Evolutionary conservation across 2,113 vertebrate species (phyloP).

Genomic region (Bostrychus sinensis): DNA sequence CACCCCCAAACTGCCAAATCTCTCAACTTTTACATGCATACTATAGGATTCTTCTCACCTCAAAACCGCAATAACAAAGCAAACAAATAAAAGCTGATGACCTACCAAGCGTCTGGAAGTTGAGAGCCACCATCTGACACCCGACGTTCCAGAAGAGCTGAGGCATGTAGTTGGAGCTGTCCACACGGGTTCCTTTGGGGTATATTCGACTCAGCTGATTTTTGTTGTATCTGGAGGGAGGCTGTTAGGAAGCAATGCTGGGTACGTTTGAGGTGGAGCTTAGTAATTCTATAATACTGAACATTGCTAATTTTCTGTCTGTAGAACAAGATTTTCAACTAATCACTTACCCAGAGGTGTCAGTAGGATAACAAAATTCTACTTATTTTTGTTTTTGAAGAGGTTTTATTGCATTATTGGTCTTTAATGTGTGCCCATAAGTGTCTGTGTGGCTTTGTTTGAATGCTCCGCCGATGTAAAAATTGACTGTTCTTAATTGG

Average conservation of each 20-base stretch:
- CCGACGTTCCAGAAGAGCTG: slow-evolving; percentile 94
- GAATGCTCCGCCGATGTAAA: too few relatives aligned
- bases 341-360: too few relatives aligned
- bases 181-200: slow-evolving; percentile 91
- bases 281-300: too few relatives aligned
- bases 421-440: too few relatives aligned
- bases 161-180: slow-evolving; percentile 94
- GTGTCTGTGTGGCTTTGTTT: too few relatives aligned
- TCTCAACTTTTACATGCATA: slow-evolving; percentile 7
- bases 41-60: slow-evolving; percentile 13
- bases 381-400: too few relatives aligned
- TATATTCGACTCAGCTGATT: slow-evolving; percentile 92
- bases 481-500: too few relatives aligned
- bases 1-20: slow-evolving; percentile 15
- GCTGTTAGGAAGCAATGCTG: slow-evolving; percentile 32
- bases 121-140: slow-evolving; percentile 92
- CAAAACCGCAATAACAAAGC: slow-evolving; percentile 9
- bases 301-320: too few relatives aligned
- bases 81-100: not conserved
- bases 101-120: slow-evolving; percentile 91
- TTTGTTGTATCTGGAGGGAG: slow-evolving; percentile 87
- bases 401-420: too few relatives aligned
- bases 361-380: too few relatives aligned
- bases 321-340: too few relatives aligned
- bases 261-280: not conserved